These are phyloP conservation scores for Drosophila ironensis DNA, from an alignment of 1,140 invertebrate species.

Conservation along the genomic window DNA sequence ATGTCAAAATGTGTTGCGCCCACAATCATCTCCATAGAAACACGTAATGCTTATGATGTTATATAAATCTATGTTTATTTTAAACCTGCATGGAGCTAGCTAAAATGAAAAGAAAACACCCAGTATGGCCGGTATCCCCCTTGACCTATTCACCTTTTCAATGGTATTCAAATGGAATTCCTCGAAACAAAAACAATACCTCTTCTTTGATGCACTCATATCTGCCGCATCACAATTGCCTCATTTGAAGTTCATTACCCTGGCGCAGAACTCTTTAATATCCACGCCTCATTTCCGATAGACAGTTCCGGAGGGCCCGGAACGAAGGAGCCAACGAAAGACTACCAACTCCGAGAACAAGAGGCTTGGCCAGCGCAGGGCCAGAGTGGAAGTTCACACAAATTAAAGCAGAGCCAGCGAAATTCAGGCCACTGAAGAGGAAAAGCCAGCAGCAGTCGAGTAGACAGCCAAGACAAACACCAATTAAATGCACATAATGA, in stretches of 20 bases:
- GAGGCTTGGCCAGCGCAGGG: background rate
- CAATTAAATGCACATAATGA: constrained; percentile 79
- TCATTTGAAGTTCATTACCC: constrained; percentile 27
- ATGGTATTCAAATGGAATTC: no score
- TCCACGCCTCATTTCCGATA: constrained; percentile 29
- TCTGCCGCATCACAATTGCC: constrained; percentile 14
- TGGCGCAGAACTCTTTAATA: constrained; percentile 12
- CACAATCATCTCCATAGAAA: no score
- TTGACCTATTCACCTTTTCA: no score
- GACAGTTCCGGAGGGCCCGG: background rate
- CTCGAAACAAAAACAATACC: no score
- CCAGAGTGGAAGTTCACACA: constrained; percentile 62
- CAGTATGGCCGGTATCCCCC: no score
- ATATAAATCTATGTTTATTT: no score
- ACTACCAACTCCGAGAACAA: no score
- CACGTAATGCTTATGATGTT: no score
- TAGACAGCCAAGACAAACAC: constrained; percentile 62
- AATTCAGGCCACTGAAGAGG: constrained; percentile 15
- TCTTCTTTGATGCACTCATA: background rate
- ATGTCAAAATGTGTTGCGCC: no score
- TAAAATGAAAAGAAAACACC: no score
- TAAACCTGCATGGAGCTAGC: no score
- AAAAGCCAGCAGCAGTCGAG: constrained; percentile 15
- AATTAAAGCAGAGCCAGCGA: constrained; percentile 49
- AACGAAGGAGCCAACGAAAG: no score